Evolutionary conservation across 1,140 invertebrate species (phyloP).

Genomic region (Drosophila nebulosa): DNA sequence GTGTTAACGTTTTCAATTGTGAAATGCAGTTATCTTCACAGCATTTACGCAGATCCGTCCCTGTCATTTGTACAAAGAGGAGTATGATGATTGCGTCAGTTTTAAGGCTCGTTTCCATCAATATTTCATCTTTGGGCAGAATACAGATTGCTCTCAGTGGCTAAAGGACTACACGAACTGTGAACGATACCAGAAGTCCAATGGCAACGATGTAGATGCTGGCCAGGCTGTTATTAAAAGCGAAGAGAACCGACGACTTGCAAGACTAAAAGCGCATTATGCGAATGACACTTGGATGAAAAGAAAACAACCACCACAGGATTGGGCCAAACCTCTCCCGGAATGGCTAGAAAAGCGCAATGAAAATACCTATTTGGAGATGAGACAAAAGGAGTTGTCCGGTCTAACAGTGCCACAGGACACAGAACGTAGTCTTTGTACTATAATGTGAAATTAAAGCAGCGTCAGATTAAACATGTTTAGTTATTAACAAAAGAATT

Average conservation of each 20-base stretch:
- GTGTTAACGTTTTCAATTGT: conserved; percentile 1
- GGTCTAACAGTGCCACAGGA: conserved; percentile 25
- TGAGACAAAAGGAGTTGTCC: conserved; percentile 85
- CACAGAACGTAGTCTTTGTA: conserved; percentile 51
- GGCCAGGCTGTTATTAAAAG: conserved; percentile 86
- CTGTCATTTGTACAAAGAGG: conserved; percentile 88
- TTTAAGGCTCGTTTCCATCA: conserved; percentile 90
- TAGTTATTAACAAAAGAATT: not conserved
- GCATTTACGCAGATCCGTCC: conserved; percentile 84
- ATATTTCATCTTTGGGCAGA: conserved; percentile 90
- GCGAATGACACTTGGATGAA: conserved; percentile 90
- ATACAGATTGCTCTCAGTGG: conserved; percentile 89
- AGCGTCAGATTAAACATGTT: conserved; percentile 5
- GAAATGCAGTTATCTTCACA: not conserved
- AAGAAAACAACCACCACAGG: conserved; percentile 86
- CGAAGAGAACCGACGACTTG: conserved; percentile 85
- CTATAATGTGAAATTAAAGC: conserved; percentile 58
- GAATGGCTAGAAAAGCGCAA: conserved; percentile 86
- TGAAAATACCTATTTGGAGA: conserved; percentile 85
- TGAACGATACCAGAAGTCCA: conserved; percentile 84
- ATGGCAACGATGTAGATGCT: conserved; percentile 84
- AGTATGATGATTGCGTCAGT: conserved; percentile 89
- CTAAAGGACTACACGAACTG: conserved; percentile 89
- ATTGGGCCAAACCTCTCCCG: conserved; percentile 90
- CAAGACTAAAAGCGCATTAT: conserved; percentile 85